A percentile compares a stretch with the other conserved stretches of the same genome.
These are phyloP conservation scores for Myrmophylax atrothorax DNA, from an alignment of 2,113 vertebrate species.

Conservation along the genomic window DNA sequence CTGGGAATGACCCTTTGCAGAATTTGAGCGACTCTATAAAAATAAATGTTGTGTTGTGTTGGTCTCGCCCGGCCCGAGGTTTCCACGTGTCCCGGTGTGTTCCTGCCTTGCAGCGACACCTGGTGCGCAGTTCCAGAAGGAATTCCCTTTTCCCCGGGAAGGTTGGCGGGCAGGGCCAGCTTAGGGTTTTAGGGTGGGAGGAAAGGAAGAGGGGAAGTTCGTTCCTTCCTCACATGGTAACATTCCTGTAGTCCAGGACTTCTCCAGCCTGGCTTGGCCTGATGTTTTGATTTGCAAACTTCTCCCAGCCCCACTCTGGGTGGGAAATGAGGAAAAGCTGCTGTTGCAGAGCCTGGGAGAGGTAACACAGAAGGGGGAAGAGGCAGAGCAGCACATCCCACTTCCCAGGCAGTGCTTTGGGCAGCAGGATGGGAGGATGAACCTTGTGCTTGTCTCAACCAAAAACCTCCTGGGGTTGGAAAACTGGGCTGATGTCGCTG, in stretches of 20 bases:
- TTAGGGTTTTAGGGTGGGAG: neutral
- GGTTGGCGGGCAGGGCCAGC: neutral
- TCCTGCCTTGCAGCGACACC: conserved; percentile 67
- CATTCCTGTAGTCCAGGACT: neutral
- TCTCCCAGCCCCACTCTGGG: neutral
- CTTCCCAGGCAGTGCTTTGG: rapidly evolving
- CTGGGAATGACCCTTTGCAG: neutral
- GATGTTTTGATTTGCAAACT: neutral
- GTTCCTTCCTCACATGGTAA: neutral
- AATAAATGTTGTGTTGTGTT: rapidly evolving
- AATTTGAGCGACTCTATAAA: rapidly evolving
- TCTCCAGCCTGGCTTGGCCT: neutral
- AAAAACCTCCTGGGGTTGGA: neutral
- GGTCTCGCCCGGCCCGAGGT: neutral
- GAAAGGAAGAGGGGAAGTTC: neutral
- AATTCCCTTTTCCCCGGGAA: neutral
- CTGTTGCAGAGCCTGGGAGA: neutral
- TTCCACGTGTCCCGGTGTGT: neutral
- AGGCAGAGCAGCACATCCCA: neutral
- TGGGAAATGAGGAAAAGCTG: neutral
- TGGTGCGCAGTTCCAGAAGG: neutral
- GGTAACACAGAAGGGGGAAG: neutral
- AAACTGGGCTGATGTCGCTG: rapidly evolving
- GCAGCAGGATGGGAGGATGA: neutral
- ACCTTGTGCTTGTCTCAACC: neutral